phyloP scores from a whole-genome alignment of 2,888 invertebrate species.

The Galerucella pusilla region DNA sequence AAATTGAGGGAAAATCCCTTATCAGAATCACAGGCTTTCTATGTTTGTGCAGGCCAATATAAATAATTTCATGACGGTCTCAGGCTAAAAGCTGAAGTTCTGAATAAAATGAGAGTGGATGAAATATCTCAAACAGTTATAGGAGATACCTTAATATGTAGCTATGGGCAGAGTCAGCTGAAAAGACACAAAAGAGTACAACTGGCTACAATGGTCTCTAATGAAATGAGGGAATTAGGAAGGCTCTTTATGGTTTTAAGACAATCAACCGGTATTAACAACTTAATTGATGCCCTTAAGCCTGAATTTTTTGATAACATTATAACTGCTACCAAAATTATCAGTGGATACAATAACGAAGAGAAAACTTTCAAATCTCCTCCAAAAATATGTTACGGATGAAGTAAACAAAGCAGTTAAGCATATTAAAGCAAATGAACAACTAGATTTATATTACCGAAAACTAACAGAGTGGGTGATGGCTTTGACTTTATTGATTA shows the following conservation, averaged over 20 bases:
- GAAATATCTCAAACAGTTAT: slow-evolving; percentile 42
- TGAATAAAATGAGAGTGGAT: slow-evolving; percentile 46
- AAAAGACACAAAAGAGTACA: slow-evolving; percentile 47
- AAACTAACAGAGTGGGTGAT: slow-evolving; percentile 39
- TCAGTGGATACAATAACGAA: slow-evolving; percentile 35
- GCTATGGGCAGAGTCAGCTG: slow-evolving; percentile 44
- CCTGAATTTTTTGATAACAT: slow-evolving; percentile 43
- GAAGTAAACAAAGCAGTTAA: slow-evolving; percentile 23
- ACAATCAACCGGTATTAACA: slow-evolving; percentile 20
- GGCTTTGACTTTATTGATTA: slow-evolving; percentile 37
- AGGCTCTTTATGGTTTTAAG: slow-evolving; percentile 38
- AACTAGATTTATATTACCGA: slow-evolving; percentile 10
- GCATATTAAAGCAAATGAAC: neutral
- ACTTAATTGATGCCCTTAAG: slow-evolving; percentile 32
- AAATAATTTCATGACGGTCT: slow-evolving; percentile 9
- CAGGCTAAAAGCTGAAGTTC: slow-evolving; percentile 44
- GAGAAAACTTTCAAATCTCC: slow-evolving; percentile 25
- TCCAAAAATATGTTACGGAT: slow-evolving; percentile 24
- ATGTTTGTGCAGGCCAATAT: neutral
- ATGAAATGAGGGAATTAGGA: slow-evolving; percentile 49
- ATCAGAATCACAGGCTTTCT: slow-evolving; percentile 7
- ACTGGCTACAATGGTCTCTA: slow-evolving; percentile 39
- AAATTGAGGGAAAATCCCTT: slow-evolving; percentile 8
- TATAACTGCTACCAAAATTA: slow-evolving; percentile 40
- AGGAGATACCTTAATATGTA: slow-evolving; percentile 44